These are phyloP conservation scores for Phocoena phocoena DNA, from an alignment of 2,113 vertebrate genomes.

Conservation along the genomic window DNA sequence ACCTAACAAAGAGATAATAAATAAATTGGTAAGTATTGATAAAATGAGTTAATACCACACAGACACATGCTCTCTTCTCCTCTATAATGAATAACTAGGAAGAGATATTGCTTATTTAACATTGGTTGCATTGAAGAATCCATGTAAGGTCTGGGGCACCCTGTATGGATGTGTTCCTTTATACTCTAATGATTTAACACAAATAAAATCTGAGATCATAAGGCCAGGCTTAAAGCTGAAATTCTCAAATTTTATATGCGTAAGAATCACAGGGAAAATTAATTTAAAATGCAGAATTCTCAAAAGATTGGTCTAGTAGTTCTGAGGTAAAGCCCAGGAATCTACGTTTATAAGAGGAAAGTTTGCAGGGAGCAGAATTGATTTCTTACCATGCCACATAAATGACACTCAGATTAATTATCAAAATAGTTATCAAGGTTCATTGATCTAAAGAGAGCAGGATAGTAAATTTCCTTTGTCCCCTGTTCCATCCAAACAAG, in stretches of 20 bases:
- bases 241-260: background rate
- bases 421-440: background rate
- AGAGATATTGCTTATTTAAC: background rate
- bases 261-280: background rate
- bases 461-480: background rate
- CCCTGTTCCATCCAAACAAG: background rate
- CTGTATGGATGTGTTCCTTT: background rate
- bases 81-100: background rate
- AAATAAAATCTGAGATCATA: background rate
- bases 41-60: background rate
- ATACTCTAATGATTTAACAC: background rate
- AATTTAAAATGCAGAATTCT: background rate
- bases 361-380: background rate
- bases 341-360: background rate
- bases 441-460: background rate
- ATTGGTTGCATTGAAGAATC: background rate
- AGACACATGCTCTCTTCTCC: background rate
- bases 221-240: background rate
- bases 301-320: background rate
- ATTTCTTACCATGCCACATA: background rate
- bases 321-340: background rate
- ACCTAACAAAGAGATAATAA: background rate
- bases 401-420: background rate
- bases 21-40: background rate
- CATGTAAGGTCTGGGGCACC: accelerated